Percentiles rank a stretch among this genome's conserved stretches.
These are phyloP conservation scores for Tenualosa ilisha DNA, from an alignment of 2,797 vertebrate genomes.

Conservation along the genomic window DNA sequence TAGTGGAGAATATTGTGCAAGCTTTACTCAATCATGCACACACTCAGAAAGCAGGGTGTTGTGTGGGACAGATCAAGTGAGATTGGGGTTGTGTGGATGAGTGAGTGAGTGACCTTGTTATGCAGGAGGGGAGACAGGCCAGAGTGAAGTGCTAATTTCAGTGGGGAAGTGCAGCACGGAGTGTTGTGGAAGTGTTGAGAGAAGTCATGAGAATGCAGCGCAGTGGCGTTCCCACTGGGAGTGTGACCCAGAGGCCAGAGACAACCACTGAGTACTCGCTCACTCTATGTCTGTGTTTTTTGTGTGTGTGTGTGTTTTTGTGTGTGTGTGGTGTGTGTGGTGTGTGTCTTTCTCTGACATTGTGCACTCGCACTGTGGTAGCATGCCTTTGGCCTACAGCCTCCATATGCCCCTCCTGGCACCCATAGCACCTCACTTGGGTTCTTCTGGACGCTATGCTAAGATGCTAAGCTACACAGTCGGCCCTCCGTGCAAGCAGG, in stretches of 20 bases:
- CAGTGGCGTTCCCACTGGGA: neutral
- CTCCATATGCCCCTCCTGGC: neutral
- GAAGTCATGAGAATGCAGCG: neutral
- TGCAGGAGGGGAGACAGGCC: neutral
- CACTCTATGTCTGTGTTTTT: neutral
- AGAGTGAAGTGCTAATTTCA: neutral
- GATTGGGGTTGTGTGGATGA: neutral
- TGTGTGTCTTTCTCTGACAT: neutral
- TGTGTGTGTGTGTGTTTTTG: too few species aligned
- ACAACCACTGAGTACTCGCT: neutral
- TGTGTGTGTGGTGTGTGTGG: neutral
- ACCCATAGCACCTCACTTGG: neutral
- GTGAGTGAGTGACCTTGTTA: conserved; percentile 6
- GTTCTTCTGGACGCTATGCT: neutral
- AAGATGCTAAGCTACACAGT: neutral
- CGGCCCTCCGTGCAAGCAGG: neutral
- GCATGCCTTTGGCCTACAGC: neutral
- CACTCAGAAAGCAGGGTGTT: neutral
- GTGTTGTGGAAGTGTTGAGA: neutral
- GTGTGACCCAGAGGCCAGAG: conserved; percentile 10
- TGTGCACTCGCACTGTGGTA: neutral
- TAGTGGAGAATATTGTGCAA: neutral
- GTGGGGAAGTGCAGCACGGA: neutral
- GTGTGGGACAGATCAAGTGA: neutral
- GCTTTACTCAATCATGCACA: neutral